Evolutionary conservation across 2,113 vertebrate genomes (phyloP).

Genomic region (Ochotona princeps): DNA sequence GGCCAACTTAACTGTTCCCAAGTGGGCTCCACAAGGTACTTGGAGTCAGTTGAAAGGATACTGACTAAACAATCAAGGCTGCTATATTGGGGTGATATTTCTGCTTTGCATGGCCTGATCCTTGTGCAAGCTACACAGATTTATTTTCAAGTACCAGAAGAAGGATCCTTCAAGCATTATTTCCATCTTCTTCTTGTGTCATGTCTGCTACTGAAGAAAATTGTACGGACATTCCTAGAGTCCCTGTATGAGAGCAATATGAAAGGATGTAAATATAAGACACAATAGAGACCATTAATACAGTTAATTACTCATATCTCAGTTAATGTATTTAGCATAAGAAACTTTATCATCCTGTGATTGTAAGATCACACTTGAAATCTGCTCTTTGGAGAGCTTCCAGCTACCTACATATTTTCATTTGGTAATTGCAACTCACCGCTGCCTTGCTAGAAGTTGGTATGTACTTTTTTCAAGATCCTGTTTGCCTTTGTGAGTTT

Average conservation of each 20-base stretch:
- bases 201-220: neutral
- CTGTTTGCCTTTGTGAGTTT: neutral
- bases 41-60: neutral
- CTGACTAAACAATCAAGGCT: neutral
- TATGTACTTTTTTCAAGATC: neutral
- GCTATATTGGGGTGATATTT: neutral
- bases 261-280: neutral
- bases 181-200: neutral
- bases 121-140: neutral
- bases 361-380: neutral
- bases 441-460: neutral
- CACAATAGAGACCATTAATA: neutral
- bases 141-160: neutral
- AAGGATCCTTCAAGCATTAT: neutral
- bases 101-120: neutral
- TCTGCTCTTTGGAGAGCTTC: neutral
- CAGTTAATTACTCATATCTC: neutral
- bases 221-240: neutral
- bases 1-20: neutral
- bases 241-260: neutral
- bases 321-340: neutral
- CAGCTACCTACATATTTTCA: neutral
- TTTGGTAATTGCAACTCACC: neutral
- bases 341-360: neutral
- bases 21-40: neutral